Percentiles rank a stretch among this genome's conserved stretches.
Evolutionary conservation across 2,113 vertebrate genomes (phyloP).

Genomic region (Gopherus evgoodei): DNA sequence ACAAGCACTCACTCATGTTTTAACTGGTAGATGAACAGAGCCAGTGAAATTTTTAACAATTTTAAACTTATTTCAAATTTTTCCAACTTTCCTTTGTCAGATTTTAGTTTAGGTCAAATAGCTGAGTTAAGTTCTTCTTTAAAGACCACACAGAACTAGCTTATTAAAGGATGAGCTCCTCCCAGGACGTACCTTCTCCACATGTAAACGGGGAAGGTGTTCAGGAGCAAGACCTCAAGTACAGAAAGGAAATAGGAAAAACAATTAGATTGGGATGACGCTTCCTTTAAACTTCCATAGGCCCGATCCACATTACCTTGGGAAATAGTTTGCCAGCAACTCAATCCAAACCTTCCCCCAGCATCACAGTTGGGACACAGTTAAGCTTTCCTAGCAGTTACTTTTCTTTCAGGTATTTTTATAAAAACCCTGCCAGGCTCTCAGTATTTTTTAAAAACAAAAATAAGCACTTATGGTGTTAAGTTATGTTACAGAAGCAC

Average conservation of each 20-base stretch:
- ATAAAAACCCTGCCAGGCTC: neutral
- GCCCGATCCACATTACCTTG: no score
- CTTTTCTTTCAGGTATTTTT: neutral
- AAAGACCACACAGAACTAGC: neutral
- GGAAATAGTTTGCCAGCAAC: neutral
- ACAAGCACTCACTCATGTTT: neutral
- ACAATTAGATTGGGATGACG: neutral
- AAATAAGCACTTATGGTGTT: rapidly evolving
- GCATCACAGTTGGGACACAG: neutral
- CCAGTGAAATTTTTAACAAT: neutral
- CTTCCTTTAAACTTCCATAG: neutral
- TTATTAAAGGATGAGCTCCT: neutral
- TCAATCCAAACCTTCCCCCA: neutral
- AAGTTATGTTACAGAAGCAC: rapidly evolving
- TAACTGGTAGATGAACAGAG: neutral
- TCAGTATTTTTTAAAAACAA: neutral
- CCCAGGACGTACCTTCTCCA: neutral
- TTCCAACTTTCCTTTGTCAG: neutral
- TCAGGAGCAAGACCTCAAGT: neutral
- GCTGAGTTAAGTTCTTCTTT: neutral
- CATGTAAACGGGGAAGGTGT: neutral
- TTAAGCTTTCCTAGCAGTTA: neutral
- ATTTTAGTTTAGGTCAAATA: neutral
- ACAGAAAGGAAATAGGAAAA: neutral
- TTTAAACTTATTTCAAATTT: rapidly evolving